Base-by-base conservation (phyloP, 2,888 invertebrate genomes). In the Fragum fragum region DNA sequence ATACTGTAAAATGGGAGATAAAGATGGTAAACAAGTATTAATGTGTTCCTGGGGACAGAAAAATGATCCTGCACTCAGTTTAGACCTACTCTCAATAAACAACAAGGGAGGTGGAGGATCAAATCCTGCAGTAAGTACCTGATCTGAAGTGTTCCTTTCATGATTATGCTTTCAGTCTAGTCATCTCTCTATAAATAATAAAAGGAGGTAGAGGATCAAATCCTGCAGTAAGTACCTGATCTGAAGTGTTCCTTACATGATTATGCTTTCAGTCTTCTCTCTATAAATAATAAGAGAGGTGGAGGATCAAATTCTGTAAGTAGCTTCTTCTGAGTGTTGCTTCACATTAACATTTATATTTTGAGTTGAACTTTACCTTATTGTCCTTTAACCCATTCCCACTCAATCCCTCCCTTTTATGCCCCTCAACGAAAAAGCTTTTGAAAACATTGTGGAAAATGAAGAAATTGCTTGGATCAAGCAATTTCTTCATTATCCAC, bases 11-110 rank as follows among this genome's bases (percentile, higher is more conserved):
- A 92, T 93, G 92, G 91, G 90, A 32, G 91, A 92, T 21, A 85
- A 89, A 21, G 91, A 94, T 57, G 93, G 93, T 0, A 90, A 91
- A 68, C 92, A 93, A 75, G 91, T 93, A 9, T 83, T 94, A 9
- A 89, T 92, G 84, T 93, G 93, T 87, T 91, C 91, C n/a, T 93
- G 93, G 93, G 91, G 91, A 7, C 85, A 82, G 42, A 87, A 84
- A 47, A 26, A 42, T 9, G 84, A 87, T 18, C 79, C 83, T 11
- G 79, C 61, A 9, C 61, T 83, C 23, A 77, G 69, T n/a, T 29
- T 86, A 26, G 81, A 77, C 29, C 69, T 83, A 28, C 73, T 82
- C 69, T 72, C 73, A 18, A 14, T 53, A 23, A 59, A 57, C 36
- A 36, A 66, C n/a, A 42, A 39, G 3, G 11, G n/a, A 16, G 23